phyloP scores from a whole-genome alignment of 2,113 vertebrate genomes.

The Brachirus orientalis region DNA sequence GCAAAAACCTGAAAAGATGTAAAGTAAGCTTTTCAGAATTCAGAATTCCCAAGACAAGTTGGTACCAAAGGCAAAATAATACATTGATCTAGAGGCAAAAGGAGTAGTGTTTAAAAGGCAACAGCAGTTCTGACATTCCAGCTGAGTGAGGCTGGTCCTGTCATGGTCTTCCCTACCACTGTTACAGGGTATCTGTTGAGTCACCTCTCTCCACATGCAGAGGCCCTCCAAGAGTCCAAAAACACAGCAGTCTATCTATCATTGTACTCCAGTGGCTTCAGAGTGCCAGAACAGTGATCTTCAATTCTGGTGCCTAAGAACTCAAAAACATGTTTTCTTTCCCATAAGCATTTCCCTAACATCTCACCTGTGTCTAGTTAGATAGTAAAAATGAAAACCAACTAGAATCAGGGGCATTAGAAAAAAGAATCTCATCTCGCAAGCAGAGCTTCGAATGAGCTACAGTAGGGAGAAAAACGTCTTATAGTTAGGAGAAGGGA shows the following conservation, averaged over 20 bases:
- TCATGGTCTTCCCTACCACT: constrained; percentile 6
- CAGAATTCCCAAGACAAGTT: constrained; percentile 28
- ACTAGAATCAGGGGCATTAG: no score
- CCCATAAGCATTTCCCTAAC: constrained; percentile 6
- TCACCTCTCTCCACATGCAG: constrained; percentile 16
- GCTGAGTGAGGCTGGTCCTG: constrained; percentile 9
- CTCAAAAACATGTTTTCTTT: not conserved
- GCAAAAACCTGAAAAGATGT: constrained; percentile 26
- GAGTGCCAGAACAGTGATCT: not conserved
- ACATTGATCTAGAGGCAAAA: constrained; percentile 12
- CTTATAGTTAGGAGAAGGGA: constrained; percentile 14
- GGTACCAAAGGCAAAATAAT: constrained; percentile 29
- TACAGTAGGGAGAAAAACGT: constrained; percentile 13
- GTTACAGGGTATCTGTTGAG: constrained; percentile 24
- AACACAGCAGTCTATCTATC: constrained; percentile 35
- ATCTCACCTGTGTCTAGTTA: no score
- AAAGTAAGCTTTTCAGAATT: constrained; percentile 34
- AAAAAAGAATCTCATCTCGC: constrained; percentile 29
- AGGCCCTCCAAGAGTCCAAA: constrained; percentile 24
- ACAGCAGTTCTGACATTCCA: constrained; percentile 41
- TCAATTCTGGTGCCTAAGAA: not conserved
- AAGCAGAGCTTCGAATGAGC: constrained; percentile 16
- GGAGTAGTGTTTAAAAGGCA: constrained; percentile 25
- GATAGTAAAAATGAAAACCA: no score
- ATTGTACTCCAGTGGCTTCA: constrained; percentile 1